Conservation (phyloP, 2,113 vertebrate genomes). For the Myanophis thanlyinensis region DNA sequence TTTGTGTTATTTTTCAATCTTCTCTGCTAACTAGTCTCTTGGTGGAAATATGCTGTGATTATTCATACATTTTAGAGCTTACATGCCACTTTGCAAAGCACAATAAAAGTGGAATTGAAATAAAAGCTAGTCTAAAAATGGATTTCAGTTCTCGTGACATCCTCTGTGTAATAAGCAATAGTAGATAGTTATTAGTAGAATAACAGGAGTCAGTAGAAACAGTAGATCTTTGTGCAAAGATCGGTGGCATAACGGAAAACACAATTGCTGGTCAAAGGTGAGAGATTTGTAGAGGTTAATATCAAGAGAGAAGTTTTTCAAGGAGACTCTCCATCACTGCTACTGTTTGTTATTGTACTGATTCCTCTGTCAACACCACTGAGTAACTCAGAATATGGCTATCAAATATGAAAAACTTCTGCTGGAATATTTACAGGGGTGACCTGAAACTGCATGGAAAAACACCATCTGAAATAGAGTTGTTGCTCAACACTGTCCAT, state of each 20-base stretch:
- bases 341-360: background rate
- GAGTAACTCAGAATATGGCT: background rate
- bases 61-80: background rate
- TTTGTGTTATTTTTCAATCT: background rate
- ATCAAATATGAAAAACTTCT: background rate
- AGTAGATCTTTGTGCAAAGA: background rate
- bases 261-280: background rate
- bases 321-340: background rate
- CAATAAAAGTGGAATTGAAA: background rate
- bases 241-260: background rate
- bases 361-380: background rate
- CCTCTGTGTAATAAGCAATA: background rate
- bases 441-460: no score
- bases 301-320: background rate
- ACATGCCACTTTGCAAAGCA: background rate
- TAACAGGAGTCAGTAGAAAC: background rate
- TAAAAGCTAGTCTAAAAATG: background rate
- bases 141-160: background rate
- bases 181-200: background rate
- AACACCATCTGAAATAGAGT: no score
- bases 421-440: background rate
- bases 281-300: background rate
- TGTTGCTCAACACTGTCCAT: no score
- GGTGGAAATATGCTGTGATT: background rate
- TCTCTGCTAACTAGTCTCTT: background rate